phyloP scores from a whole-genome alignment of 2,797 vertebrate genomes.

The Enteromius paludinosus region DNA sequence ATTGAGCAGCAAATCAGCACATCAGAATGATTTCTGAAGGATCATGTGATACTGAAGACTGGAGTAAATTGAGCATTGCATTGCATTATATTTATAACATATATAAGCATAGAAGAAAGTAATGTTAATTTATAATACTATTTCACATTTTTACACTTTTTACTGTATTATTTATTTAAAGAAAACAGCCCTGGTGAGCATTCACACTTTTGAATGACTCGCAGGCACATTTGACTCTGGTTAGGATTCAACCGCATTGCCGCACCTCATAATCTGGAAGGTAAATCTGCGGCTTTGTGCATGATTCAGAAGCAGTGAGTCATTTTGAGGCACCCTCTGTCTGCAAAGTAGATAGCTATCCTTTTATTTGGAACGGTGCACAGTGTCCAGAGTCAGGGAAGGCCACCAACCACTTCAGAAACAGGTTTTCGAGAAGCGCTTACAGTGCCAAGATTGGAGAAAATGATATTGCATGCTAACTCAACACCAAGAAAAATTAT shows the following conservation, averaged over 20 bases:
- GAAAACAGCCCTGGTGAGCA: neutral
- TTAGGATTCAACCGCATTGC: neutral
- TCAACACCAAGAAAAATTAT: neutral
- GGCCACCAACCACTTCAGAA: neutral
- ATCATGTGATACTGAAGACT: neutral
- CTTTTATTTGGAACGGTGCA: neutral
- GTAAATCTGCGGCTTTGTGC: constrained; percentile 24
- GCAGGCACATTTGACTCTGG: neutral
- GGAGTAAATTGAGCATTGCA: neutral
- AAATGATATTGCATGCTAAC: neutral
- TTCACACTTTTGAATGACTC: neutral
- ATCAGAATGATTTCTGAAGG: neutral
- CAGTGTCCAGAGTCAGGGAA: neutral
- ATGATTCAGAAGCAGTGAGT: neutral
- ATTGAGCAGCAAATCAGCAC: neutral
- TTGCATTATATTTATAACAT: neutral
- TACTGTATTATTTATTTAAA: neutral
- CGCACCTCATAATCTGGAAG: constrained; percentile 25
- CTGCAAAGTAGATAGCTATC: constrained; percentile 36
- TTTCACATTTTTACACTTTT: neutral
- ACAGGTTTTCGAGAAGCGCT: neutral
- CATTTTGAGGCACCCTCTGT: neutral
- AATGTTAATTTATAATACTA: neutral
- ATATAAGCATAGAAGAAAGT: neutral
- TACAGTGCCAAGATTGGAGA: neutral